Base-by-base conservation (phyloP, 92 coral and sea anemone species). In the Porites evermanni region DNA sequence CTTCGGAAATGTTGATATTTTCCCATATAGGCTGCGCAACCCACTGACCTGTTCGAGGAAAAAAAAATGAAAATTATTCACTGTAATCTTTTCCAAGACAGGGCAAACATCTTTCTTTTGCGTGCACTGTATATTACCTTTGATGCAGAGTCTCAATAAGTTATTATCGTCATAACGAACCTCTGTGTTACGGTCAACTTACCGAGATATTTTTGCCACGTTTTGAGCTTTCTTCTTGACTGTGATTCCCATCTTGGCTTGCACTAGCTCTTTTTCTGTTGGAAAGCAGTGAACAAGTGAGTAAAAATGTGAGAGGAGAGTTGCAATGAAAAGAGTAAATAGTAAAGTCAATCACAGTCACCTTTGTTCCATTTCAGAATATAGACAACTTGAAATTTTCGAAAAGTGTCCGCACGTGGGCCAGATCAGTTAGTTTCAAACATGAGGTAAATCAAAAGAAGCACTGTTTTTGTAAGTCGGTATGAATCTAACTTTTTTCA, bases 11-110 rank as follows among this genome's bases (percentile, higher is more conserved):
- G 81, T 80, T 17, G 86, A 13, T 7, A 65, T 53, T 59, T 80
- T 87, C n/a, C 90, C 81, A 67, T 72, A 87, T 7, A 87, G 38
- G 9, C 26, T 53, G 86, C 60, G 60, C 18, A 87, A 77, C 75
- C 29, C 67, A 12, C 66, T 63, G 67, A 61, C 69, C 86, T 87
- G 81, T 77, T 32, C 1, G 66, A 67, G 29, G 32, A 29, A 77
- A 38, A 29, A 63, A 59, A 70, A 8, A 19, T 19, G 14, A 16
- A 60, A 58, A 78, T 51, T 38, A 29, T 29, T 29, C 32, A 29
- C 32, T 29, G 3, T 29, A 29, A 29, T 29, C 32, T 29, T 29
- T 29, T 29, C 32, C 32, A 29, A 29, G 32, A 29, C 32, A 29
- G 32, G 32, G 32, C 32, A 29, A 29, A 29, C 32, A 29, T 29